Evolutionary conservation across 2,888 invertebrate species (phyloP), one percentile per base, ranked within the genome.

Genomic region (Drosophila borborema): DNA sequence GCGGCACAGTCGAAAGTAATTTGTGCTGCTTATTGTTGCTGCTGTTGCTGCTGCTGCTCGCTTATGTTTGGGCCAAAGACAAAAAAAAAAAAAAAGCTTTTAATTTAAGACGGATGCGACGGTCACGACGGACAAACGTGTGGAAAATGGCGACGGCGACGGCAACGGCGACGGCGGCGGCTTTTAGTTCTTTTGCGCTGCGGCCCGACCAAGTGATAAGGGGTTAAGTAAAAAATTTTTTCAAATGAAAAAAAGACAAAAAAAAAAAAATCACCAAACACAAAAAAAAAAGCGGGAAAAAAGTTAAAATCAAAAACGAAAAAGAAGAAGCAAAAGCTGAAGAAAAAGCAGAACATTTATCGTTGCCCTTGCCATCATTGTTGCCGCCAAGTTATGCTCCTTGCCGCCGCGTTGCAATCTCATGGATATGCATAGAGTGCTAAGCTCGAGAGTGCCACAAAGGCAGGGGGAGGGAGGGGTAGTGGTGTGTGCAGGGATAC

Each of bases 341-440:
- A 38, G 53, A 18, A 49, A 34, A 51, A 54, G 43, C n/a, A 38
- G 46, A 72, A 72, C 69, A 72, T 81, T 80, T 79, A 80, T 81
- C 80, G 80, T 55, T 75, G 80, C 71, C 61, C 54, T 65, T 75
- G 80, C 68, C 72, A 73, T 64, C 64, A 58, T 69, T 58, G 68
- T 46, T 69, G 75, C 46, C 62, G 72, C 51, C 46, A 59, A 54
- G 23, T 51, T 23, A 56, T 55, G 79, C 58, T 64, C 38, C 64
- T 65, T 64, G 66, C 34, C 40, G 46, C 43, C 56, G 49, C 54
- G 67, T 59, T 81, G 78, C 78, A 81, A 77, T 83, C 84, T 83
- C 81, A 81, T 81, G 81, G 81, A 81, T 81, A 81, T 81, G 81
- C 78, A 81, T 83, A 83, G 81, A 81, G 81, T 73, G 70, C 51